Evolutionary conservation across 1,140 invertebrate species (phyloP), one percentile per base, ranked within the genome.

Genomic region (Prorops nasuta): DNA sequence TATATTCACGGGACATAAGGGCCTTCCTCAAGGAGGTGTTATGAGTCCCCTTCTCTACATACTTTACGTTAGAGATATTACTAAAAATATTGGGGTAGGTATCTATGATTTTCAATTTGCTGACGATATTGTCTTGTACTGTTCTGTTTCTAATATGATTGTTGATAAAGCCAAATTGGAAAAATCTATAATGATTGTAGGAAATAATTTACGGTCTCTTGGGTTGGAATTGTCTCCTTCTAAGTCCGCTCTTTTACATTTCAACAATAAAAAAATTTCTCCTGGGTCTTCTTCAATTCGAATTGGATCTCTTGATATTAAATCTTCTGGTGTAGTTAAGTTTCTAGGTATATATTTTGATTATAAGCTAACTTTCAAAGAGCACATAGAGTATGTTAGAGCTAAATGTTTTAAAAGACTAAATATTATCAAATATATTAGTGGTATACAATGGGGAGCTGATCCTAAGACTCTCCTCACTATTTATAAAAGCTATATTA

Each of bases 311-410:
- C 10, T 10, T n/a, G 15, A 10, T 2, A 46, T 55, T 3, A 36
- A 41, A 44, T 50, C 46, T n/a, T 24, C 17, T 19, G 19, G 10
- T 21, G 10, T 2, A 2, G 39, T 22, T 12, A 17, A 43, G 15
- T 55, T 55, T 43, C 32, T 49, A 2, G 52, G 47, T 15, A 36
- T 54, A 6, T 22, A 24, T 0, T 49, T 49, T 19, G 46, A 54
- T 34, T 47, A 48, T 12, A 47, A 42, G 44, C 3, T 55, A 3
- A 14, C 10, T 3, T 55, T 55, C 20, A 19, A 7, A 19, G 6
- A 21, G 21, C 40, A 54, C 17, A 37, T 44, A 15, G 24, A 40
- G 2, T 9, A 35, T 7, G 15, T 54, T 1, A 8, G n/a, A 1
- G 40, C 35, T 17, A 49, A 24, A 35, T 38, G 32, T 19, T 7